Conservation (phyloP, 2,113 vertebrate species). For the Xyliphius kryptos region DNA sequence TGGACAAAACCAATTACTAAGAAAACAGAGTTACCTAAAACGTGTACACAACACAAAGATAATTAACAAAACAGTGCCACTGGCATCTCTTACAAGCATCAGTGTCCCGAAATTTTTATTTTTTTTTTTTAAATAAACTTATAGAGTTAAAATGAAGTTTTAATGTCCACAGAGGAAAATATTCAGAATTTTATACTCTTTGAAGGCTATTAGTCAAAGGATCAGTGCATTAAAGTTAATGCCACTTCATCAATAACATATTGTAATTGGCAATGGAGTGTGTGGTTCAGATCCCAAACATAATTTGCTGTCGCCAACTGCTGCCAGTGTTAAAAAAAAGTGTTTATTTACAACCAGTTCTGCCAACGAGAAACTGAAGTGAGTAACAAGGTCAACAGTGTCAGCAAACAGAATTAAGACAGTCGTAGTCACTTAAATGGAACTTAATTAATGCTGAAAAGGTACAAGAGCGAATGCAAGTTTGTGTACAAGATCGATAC, state of each 20-base stretch:
- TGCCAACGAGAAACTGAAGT: background rate
- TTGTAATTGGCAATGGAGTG: constrained; percentile 27
- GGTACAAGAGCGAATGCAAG: background rate
- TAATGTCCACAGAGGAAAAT: constrained; percentile 37
- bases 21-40: too few species aligned
- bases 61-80: too few species aligned
- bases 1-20: too few species aligned
- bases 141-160: too few species aligned
- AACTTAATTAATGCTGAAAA: background rate
- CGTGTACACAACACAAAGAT: too few species aligned
- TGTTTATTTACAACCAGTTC: constrained; percentile 16
- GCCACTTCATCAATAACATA: constrained; percentile 38
- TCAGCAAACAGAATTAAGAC: constrained; percentile 7
- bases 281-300: constrained; percentile 27
- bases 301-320: constrained; percentile 8
- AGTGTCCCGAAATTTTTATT: too few species aligned
- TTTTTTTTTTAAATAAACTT: too few species aligned
- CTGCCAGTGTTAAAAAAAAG: constrained; percentile 3
- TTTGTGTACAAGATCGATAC: background rate
- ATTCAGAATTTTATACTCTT: constrained; percentile 40
- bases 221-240: constrained; percentile 27
- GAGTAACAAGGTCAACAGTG: constrained; percentile 32
- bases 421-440: constrained; percentile 6
- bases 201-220: constrained; percentile 37
- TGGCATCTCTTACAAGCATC: too few species aligned